Evolutionary conservation across 64 coral and sea anemone genomes (phyloP).

Genomic region (Astreopora myriophthalma): DNA sequence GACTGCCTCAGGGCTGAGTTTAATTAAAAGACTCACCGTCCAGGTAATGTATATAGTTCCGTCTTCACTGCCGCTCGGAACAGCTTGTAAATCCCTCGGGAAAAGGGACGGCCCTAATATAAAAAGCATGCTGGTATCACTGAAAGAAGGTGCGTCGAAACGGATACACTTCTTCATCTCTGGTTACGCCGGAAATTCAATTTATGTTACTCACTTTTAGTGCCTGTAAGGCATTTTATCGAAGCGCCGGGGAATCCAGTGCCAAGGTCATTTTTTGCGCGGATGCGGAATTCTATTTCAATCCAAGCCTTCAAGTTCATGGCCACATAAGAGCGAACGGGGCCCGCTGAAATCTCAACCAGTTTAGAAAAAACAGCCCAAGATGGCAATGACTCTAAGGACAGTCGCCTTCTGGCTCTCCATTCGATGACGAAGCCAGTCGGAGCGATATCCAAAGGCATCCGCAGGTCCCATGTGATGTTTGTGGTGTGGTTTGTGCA

Average conservation of each 20-base stretch:
- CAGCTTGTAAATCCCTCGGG: neutral
- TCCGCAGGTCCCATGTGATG: neutral
- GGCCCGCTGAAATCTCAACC: neutral
- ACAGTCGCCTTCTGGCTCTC: neutral
- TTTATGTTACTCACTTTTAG: too few species aligned
- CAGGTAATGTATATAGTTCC: neutral
- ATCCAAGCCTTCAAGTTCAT: neutral
- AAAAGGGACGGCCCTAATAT: neutral
- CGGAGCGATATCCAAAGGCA: neutral
- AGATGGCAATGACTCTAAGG: neutral
- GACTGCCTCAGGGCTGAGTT: neutral
- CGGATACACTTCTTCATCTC: too few species aligned
- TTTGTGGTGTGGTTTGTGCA: conserved; percentile 10
- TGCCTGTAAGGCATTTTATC: neutral
- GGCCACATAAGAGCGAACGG: neutral
- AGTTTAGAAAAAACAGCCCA: neutral
- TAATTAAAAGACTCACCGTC: neutral
- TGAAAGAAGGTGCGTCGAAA: too few species aligned
- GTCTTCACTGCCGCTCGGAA: neutral
- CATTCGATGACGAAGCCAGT: conserved; percentile 13
- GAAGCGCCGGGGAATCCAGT: neutral
- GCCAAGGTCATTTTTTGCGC: conserved; percentile 1
- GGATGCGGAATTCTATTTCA: conserved; percentile 32
- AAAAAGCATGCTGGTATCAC: too few species aligned
- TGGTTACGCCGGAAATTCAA: too few species aligned